These are phyloP conservation scores for Lepidocyrtinus sp. DNA, from an alignment of 2,888 invertebrate genomes.

Conservation along the genomic window DNA sequence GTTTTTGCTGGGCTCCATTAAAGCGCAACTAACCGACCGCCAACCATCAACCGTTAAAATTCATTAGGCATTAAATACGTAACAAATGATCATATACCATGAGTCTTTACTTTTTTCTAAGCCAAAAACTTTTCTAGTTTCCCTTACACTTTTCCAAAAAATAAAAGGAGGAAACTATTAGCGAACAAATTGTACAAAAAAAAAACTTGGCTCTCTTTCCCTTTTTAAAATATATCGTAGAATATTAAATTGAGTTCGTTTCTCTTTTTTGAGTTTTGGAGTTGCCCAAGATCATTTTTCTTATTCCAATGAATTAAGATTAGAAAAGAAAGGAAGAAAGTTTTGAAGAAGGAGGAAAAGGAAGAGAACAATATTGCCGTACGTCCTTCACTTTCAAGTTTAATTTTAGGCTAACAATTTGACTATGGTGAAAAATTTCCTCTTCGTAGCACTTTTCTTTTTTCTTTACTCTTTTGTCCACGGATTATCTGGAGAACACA, in stretches of 20 bases:
- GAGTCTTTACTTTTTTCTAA: not conserved
- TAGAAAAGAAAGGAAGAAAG: conserved; percentile 33
- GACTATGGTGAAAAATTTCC: not conserved
- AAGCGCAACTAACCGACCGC: not conserved
- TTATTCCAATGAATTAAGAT: conserved; percentile 13
- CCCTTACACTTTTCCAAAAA: conserved; percentile 20
- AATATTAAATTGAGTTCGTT: not conserved
- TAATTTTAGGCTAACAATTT: conserved; percentile 12
- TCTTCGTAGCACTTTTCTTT: not conserved
- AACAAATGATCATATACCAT: not conserved
- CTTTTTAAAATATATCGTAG: conserved; percentile 10
- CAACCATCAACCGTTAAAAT: not conserved
- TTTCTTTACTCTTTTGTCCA: no score
- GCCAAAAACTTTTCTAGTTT: conserved; percentile 49
- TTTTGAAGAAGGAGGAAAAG: conserved; percentile 34
- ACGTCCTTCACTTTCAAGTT: not conserved
- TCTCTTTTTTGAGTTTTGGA: not conserved
- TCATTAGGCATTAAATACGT: not conserved
- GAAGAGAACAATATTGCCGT: conserved; percentile 25
- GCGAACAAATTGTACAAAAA: conserved; percentile 51
- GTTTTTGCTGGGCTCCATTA: not conserved
- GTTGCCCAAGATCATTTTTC: conserved; percentile 28
- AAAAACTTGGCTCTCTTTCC: conserved; percentile 50
- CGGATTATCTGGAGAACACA: not conserved
- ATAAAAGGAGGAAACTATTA: conserved; percentile 45